Evolutionary conservation across 2,888 invertebrate genomes (phyloP).

Genomic region (Pseudanteris insignis): DNA sequence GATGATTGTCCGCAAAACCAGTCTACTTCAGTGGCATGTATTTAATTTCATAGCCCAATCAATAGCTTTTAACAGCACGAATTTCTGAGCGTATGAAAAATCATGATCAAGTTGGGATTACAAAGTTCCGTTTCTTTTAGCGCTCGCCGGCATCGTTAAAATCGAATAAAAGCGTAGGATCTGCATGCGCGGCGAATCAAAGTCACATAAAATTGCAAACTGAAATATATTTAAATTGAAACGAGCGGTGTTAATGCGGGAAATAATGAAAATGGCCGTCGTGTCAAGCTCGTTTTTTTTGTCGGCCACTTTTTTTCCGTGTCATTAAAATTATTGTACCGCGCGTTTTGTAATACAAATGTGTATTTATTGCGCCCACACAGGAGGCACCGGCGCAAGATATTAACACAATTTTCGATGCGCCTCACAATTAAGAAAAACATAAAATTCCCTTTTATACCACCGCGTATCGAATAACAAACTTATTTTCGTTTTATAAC

Average conservation of each 20-base stretch:
- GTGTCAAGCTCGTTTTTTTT: constrained; percentile 10
- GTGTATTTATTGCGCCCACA: constrained; percentile 24
- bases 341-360: constrained; percentile 17
- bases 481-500: constrained; percentile 37
- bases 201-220: constrained; percentile 8
- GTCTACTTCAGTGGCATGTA: too few relatives aligned
- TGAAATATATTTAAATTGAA: constrained; percentile 10
- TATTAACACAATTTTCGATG: constrained; percentile 37
- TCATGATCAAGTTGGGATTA: too few relatives aligned
- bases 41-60: too few relatives aligned
- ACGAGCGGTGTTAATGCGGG: constrained; percentile 15
- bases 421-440: constrained; percentile 32
- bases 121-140: too few relatives aligned
- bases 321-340: constrained; percentile 27
- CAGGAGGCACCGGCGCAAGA: constrained; percentile 14
- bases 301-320: constrained; percentile 8
- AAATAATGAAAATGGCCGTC: constrained; percentile 20
- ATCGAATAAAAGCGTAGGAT: constrained; percentile 5
- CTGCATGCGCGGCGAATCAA: constrained; percentile 5
- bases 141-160: constrained; percentile 1
- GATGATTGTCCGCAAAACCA: too few relatives aligned
- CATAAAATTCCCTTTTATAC: constrained; percentile 31
- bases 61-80: too few relatives aligned
- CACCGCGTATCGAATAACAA: constrained; percentile 37
- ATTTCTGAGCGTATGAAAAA: too few relatives aligned